phyloP scores from a whole-genome alignment of 2,113 vertebrate genomes.

The Neogale vison region DNA sequence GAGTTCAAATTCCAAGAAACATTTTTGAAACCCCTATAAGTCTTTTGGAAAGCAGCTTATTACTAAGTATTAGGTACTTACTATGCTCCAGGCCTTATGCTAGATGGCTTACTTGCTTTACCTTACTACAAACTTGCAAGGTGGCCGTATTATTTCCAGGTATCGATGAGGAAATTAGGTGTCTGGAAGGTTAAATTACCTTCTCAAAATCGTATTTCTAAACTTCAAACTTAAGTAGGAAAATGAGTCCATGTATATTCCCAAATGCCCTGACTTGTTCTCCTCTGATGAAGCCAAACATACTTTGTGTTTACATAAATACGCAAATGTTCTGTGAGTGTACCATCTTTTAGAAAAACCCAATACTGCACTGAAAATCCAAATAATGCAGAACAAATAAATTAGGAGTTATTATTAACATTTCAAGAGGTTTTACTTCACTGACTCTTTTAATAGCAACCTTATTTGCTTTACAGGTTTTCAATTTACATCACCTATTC shows the following conservation, averaged over 20 bases:
- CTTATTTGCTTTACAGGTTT: constrained; percentile 53
- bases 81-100: neutral
- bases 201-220: neutral
- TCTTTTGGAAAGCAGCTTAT: constrained; percentile 26
- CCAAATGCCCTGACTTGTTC: neutral
- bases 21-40: neutral
- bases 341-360: constrained; percentile 46
- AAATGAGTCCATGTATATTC: neutral
- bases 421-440: constrained; percentile 44
- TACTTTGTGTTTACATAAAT: constrained; percentile 3
- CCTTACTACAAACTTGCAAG: neutral
- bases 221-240: neutral
- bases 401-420: constrained; percentile 48
- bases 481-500: constrained; percentile 37
- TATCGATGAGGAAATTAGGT: neutral
- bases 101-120: neutral
- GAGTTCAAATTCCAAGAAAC: constrained; percentile 21
- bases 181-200: neutral
- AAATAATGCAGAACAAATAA: constrained; percentile 54
- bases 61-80: neutral
- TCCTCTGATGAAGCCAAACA: neutral
- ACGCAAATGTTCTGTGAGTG: neutral
- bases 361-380: constrained; percentile 13
- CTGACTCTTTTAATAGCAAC: constrained; percentile 36
- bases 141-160: neutral